Evolutionary conservation across 2,113 vertebrate genomes (phyloP).

Genomic region (Heterochromis multidens): DNA sequence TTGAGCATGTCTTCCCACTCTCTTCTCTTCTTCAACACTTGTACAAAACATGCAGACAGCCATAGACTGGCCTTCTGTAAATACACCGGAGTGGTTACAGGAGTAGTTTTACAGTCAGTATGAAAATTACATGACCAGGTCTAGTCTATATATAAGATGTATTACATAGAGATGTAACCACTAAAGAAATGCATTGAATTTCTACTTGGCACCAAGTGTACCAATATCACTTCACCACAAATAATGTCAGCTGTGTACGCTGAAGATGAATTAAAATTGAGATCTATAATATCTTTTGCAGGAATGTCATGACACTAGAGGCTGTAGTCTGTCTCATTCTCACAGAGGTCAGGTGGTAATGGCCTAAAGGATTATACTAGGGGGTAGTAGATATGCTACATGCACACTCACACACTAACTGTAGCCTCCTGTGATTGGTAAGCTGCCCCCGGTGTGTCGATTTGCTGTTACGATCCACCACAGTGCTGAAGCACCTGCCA

Average conservation of each 20-base stretch:
- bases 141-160: not conserved
- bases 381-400: conserved; percentile 39
- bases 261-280: conserved; percentile 4
- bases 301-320: conserved; percentile 6
- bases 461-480: conserved; percentile 64
- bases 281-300: conserved; percentile 14
- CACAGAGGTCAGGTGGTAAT: conserved; percentile 57
- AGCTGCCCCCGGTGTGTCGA: conserved; percentile 52
- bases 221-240: not conserved
- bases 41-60: not conserved
- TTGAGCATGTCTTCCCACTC: not conserved
- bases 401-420: conserved; percentile 23
- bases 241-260: not conserved
- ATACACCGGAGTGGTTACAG: not conserved
- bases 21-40: conserved; percentile 1
- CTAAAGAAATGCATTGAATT: not conserved
- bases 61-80: not conserved
- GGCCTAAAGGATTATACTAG: conserved; percentile 54
- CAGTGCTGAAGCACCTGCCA: conserved; percentile 63
- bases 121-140: not conserved
- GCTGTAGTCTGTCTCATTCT: conserved; percentile 24
- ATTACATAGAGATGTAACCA: not conserved
- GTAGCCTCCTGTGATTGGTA: conserved; percentile 49
- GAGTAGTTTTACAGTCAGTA: not conserved
- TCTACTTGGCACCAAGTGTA: not conserved